A percentile compares a stretch with the other conserved stretches of the same genome.
These are phyloP conservation scores for Linnaemya vulpina DNA, from an alignment of 2,888 invertebrate genomes.

Conservation along the genomic window DNA sequence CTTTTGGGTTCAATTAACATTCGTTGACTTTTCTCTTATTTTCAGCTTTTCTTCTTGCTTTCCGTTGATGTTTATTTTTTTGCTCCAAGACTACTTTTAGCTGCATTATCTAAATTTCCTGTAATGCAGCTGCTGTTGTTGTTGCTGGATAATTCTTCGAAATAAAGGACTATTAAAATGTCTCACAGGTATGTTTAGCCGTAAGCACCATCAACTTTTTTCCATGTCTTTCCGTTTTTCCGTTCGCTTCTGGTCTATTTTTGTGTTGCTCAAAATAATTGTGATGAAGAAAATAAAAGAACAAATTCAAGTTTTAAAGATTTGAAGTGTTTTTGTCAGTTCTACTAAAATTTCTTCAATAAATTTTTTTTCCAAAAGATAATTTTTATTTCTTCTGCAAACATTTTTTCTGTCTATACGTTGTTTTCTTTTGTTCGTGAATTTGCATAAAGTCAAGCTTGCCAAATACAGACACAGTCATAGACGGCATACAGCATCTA, in stretches of 20 bases:
- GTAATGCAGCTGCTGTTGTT: slow-evolving; percentile 39
- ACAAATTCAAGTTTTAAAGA: slow-evolving; percentile 64
- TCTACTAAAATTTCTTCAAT: slow-evolving; percentile 44
- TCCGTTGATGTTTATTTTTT: slow-evolving; percentile 37
- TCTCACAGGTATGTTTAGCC: slow-evolving; percentile 71
- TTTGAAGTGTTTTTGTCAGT: slow-evolving; percentile 71
- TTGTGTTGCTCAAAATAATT: slow-evolving; percentile 17
- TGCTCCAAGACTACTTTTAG: slow-evolving; percentile 33
- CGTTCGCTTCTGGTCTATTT: slow-evolving; percentile 18
- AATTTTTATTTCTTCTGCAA: slow-evolving; percentile 60
- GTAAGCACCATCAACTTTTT: slow-evolving; percentile 60
- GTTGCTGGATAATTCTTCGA: slow-evolving; percentile 44
- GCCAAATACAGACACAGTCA: slow-evolving; percentile 64
- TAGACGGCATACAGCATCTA: slow-evolving; percentile 48
- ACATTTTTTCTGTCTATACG: slow-evolving; percentile 39
- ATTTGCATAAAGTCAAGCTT: slow-evolving; percentile 68
- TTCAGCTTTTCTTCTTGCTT: slow-evolving; percentile 36
- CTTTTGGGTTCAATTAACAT: slow-evolving; percentile 65
- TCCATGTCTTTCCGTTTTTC: slow-evolving; percentile 40
- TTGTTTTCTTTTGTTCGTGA: slow-evolving; percentile 44
- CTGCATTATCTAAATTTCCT: slow-evolving; percentile 67
- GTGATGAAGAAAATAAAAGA: slow-evolving; percentile 33
- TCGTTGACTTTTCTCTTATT: slow-evolving; percentile 35
- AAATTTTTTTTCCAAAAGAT: slow-evolving; percentile 36
- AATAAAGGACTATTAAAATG: slow-evolving; percentile 68